Conservation (phyloP, 2,888 invertebrate species). For the Drosophila ustulata region DNA sequence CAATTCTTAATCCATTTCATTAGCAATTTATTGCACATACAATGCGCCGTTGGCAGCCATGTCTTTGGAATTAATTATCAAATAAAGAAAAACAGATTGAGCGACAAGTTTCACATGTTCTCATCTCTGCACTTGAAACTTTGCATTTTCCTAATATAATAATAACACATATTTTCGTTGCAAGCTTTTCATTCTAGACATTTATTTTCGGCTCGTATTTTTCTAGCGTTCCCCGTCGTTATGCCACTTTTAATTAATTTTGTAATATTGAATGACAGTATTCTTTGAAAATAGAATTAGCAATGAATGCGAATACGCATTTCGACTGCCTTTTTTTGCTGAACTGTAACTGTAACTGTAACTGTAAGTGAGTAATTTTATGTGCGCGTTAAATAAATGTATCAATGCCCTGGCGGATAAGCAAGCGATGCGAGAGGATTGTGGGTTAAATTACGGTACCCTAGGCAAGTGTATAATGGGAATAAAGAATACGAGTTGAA, state of each 20-base stretch:
- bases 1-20: conserved; percentile 5
- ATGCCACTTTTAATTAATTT: conserved; percentile 10
- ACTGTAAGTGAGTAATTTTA: neutral
- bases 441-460: conserved; percentile 28
- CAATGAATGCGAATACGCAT: neutral
- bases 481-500: conserved; percentile 40
- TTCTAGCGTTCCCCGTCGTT: neutral
- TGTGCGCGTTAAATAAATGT: conserved; percentile 5
- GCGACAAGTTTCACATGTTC: neutral
- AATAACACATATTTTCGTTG: conserved; percentile 14
- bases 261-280: neutral
- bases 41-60: neutral
- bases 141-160: neutral
- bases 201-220: neutral
- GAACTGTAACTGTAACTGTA: neutral
- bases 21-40: neutral
- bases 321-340: too few species aligned
- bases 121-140: too few species aligned
- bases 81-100: conserved; percentile 4
- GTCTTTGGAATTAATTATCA: conserved; percentile 10
- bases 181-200: neutral
- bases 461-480: conserved; percentile 33
- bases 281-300: neutral
- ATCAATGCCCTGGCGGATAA: neutral
- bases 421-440: conserved; percentile 6